phyloP scores from a whole-genome alignment of 2,113 vertebrate genomes.

The Egretta garzetta region DNA sequence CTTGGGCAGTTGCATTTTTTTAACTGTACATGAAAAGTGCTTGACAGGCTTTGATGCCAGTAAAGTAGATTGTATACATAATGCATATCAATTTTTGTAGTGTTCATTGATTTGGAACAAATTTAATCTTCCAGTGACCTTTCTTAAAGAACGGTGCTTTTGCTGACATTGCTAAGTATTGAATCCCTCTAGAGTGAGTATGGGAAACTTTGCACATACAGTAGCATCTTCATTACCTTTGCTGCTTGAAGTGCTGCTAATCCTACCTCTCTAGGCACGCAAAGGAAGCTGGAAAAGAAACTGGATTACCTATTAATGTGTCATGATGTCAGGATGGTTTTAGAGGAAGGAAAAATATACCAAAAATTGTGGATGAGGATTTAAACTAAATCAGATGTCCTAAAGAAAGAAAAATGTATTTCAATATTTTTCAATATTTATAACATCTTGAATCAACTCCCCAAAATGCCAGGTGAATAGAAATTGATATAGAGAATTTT shows the following conservation, averaged over 20 bases:
- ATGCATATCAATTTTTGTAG: conserved; percentile 41
- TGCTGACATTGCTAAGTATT: conserved; percentile 26
- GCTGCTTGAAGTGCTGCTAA: neutral
- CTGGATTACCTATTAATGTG: neutral
- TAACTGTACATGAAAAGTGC: neutral
- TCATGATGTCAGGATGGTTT: neutral
- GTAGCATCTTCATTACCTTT: neutral
- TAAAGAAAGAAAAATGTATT: neutral
- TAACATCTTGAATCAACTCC: neutral
- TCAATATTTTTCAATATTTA: neutral
- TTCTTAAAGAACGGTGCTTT: conserved; percentile 10
- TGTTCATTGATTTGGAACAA: conserved; percentile 40
- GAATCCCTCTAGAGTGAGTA: neutral
- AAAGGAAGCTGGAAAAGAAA: neutral
- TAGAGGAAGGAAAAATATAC: neutral
- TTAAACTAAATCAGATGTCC: neutral
- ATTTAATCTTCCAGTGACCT: conserved; percentile 61
- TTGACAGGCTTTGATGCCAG: conserved; percentile 16
- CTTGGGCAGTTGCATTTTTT: conserved; percentile 19
- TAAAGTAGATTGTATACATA: conserved; percentile 58
- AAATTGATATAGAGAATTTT: neutral
- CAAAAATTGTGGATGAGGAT: neutral
- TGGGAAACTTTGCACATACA: neutral
- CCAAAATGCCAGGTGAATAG: neutral
- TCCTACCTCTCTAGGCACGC: neutral